Percentiles rank a stretch among this genome's conserved stretches.
phyloP scores from a whole-genome alignment of 2,113 vertebrate species.

The Colossoma macropomum region DNA sequence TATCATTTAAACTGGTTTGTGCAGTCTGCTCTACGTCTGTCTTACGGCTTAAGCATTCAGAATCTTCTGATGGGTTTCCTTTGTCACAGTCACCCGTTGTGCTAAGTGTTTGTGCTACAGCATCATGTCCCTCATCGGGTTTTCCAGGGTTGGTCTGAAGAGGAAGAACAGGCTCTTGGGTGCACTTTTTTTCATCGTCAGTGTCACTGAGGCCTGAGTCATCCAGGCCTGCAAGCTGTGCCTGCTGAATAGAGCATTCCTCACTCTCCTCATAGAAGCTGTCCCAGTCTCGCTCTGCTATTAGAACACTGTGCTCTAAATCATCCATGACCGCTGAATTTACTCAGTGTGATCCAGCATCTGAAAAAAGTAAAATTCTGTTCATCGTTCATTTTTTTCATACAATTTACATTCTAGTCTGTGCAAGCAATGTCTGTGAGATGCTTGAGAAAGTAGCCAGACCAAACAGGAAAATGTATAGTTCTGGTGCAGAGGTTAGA shows the following conservation, averaged over 20 bases:
- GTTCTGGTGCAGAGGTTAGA: not conserved
- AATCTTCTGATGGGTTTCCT: conserved; percentile 1
- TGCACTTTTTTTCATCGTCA: conserved; percentile 79
- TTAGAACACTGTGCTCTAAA: conserved; percentile 91
- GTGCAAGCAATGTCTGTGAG: not conserved
- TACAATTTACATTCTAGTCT: too few species aligned
- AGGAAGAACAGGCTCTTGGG: conserved; percentile 22
- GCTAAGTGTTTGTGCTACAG: not conserved
- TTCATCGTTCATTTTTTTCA: not conserved
- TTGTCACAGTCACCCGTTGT: not conserved
- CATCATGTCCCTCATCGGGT: conserved; percentile 2
- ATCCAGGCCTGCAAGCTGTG: conserved; percentile 82
- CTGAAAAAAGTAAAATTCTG: conserved; percentile 56
- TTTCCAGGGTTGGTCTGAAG: conserved; percentile 13
- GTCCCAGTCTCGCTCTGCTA: conserved; percentile 88
- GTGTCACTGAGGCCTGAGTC: conserved; percentile 83
- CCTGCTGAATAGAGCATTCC: conserved; percentile 82
- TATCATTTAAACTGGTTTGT: not conserved
- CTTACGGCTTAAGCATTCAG: not conserved
- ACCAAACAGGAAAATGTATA: not conserved
- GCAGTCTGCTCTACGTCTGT: not conserved
- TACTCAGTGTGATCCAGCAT: conserved; percentile 54
- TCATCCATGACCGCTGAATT: conserved; percentile 83
- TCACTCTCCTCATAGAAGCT: conserved; percentile 83
- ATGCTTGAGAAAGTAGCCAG: not conserved